These are phyloP conservation scores for Zosterops pallidus DNA, from an alignment of 2,113 vertebrate species.

Conservation along the genomic window DNA sequence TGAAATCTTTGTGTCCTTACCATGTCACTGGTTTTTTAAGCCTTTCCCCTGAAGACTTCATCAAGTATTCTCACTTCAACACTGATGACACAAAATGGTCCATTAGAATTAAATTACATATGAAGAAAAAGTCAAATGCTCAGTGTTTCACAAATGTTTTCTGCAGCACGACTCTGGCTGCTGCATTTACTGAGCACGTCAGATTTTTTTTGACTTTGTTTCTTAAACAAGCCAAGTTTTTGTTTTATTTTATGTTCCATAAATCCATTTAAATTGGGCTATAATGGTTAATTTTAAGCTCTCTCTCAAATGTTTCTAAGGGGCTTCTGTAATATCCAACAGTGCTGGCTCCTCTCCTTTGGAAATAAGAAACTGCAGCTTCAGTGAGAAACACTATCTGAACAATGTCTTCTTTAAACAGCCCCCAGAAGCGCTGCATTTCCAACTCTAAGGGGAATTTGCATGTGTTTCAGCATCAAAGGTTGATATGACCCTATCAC, in stretches of 20 bases:
- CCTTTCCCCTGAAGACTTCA: neutral
- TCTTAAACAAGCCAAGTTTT: constrained; percentile 15
- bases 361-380: constrained; percentile 21
- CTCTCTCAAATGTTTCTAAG: neutral
- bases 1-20: neutral
- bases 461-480: constrained; percentile 58
- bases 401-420: constrained; percentile 42
- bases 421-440: constrained; percentile 22
- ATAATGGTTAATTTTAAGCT: constrained; percentile 36
- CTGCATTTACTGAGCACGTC: neutral
- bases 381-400: neutral
- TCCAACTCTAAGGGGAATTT: constrained; percentile 50
- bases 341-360: constrained; percentile 22
- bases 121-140: neutral
- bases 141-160: neutral
- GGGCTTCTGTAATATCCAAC: constrained; percentile 8
- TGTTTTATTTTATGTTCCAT: constrained; percentile 3
- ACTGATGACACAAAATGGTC: neutral
- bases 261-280: neutral
- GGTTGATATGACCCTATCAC: constrained; percentile 15
- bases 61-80: neutral
- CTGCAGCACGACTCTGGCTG: neutral
- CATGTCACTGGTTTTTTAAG: neutral
- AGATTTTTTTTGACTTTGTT: neutral
- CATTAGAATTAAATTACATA: neutral